Evolutionary conservation across 2,113 vertebrate species (phyloP).

Genomic region (Scolopax mira): DNA sequence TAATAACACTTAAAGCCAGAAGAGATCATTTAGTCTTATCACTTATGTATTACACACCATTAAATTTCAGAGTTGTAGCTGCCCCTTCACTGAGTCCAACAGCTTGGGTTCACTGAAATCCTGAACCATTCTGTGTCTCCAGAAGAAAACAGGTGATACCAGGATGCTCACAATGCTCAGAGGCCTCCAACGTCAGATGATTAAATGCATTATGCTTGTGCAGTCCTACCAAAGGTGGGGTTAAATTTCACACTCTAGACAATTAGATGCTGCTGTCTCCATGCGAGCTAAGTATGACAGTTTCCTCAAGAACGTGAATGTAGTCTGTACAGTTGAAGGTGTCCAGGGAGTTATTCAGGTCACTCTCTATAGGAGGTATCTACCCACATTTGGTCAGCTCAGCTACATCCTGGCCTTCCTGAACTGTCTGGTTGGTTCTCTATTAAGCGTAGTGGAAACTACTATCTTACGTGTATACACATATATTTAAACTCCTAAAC

Average conservation of each 20-base stretch:
- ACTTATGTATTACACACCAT: not conserved
- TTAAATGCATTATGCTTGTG: rapidly evolving
- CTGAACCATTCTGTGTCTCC: not conserved
- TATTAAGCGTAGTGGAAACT: not conserved
- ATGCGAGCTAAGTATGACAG: not conserved
- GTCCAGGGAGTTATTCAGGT: not conserved
- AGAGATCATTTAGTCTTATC: not conserved
- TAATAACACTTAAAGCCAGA: not conserved
- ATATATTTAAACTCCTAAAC: not conserved
- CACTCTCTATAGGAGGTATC: not conserved
- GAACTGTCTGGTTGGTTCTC: not conserved
- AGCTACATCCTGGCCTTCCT: not conserved
- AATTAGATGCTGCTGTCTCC: not conserved
- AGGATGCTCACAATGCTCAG: not conserved
- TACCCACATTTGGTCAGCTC: not conserved
- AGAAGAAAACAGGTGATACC: not conserved
- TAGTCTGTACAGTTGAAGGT: not conserved
- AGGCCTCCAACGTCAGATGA: not conserved
- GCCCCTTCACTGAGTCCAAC: not conserved
- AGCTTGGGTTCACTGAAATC: not conserved
- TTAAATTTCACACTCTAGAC: not conserved
- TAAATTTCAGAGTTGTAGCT: not conserved
- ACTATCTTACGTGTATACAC: not conserved
- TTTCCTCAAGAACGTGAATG: not conserved
- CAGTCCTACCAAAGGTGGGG: not conserved